A percentile compares a stretch with the other conserved stretches of the same genome.
These are phyloP conservation scores for Psilopogon haemacephalus DNA, from an alignment of 2,113 vertebrate genomes.

Conservation along the genomic window DNA sequence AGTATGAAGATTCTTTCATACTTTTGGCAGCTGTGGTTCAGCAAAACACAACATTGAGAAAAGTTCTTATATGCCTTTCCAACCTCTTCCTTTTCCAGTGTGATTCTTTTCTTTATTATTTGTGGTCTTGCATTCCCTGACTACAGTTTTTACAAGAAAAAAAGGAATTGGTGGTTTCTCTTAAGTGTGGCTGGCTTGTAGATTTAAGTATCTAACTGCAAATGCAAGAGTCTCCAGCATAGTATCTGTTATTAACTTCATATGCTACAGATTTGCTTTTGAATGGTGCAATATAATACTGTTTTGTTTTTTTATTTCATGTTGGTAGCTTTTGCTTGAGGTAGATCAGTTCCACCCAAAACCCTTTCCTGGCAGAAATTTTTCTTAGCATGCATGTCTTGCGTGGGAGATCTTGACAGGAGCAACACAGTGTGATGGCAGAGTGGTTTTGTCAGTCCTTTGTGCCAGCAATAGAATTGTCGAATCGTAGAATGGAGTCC, in stretches of 20 bases:
- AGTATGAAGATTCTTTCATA: neutral
- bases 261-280: neutral
- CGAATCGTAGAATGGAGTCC: neutral
- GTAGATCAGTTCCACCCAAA: fast-evolving
- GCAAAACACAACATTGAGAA: neutral
- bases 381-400: neutral
- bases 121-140: neutral
- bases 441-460: neutral
- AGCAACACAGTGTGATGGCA: neutral
- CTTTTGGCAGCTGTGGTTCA: neutral
- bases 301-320: neutral
- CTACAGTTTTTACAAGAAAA: neutral
- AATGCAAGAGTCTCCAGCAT: neutral
- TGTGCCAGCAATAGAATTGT: neutral
- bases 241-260: neutral
- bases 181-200: neutral
- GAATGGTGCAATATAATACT: neutral
- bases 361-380: neutral
- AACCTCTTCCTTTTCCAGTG: neutral
- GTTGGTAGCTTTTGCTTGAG: neutral
- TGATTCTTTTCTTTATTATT: neutral
- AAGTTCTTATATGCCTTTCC: neutral
- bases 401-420: neutral
- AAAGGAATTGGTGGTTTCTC: neutral
- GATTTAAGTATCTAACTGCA: neutral